Conservation (phyloP, 1,140 invertebrate species). For the Drosophila sechellia region DNA sequence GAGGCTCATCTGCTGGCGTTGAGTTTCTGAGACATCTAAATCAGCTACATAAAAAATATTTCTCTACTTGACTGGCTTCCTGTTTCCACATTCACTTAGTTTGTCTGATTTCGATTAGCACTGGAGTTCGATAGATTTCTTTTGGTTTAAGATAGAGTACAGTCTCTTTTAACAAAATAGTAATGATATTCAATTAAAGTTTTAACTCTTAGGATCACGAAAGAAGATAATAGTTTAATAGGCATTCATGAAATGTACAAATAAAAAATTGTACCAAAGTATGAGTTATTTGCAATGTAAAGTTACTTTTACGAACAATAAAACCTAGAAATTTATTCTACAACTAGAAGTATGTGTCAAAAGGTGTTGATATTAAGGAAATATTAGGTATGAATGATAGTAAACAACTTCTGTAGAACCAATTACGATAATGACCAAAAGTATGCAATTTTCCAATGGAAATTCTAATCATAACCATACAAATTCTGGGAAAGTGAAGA, state of each 20-base stretch:
- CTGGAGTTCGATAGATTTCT: neutral
- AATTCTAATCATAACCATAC: constrained; percentile 27
- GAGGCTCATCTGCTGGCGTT: constrained; percentile 24
- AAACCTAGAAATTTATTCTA: neutral
- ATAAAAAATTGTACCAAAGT: neutral
- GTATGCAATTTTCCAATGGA: constrained; percentile 32
- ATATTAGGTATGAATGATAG: neutral
- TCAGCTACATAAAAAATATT: constrained; percentile 14
- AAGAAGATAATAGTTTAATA: neutral
- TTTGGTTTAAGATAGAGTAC: neutral
- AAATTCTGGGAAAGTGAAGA: constrained; percentile 31
- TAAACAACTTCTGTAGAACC: constrained; percentile 11
- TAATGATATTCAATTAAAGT: neutral
- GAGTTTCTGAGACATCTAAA: constrained; percentile 23
- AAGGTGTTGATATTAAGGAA: neutral
- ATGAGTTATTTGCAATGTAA: neutral
- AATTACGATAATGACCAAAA: constrained; percentile 31
- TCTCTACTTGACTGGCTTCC: constrained; percentile 8
- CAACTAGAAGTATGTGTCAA: neutral
- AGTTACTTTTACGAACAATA: neutral
- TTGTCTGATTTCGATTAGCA: constrained; percentile 1
- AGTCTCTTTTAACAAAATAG: neutral
- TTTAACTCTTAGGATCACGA: too few relatives aligned
- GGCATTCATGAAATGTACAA: neutral
- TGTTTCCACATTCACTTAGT: constrained; percentile 25